phyloP scores from a whole-genome alignment of 2,888 invertebrate species.

The Oscheius sp. region DNA sequence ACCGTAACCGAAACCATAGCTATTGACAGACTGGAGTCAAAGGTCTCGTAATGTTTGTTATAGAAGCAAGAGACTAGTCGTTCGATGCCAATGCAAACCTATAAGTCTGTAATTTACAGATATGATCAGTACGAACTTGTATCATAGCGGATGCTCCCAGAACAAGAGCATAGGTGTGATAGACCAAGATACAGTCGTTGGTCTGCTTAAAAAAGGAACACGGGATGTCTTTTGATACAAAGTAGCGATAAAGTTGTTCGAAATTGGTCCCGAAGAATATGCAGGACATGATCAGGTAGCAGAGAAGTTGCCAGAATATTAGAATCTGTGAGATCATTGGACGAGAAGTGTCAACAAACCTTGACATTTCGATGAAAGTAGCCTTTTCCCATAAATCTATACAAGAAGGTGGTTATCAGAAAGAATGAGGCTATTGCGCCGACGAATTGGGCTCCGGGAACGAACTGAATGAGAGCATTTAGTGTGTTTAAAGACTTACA shows the following conservation, averaged over 20 bases:
- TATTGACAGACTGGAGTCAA: neutral
- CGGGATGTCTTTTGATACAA: neutral
- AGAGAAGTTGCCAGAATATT: conserved; percentile 11
- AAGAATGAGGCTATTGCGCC: neutral
- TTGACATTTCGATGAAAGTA: conserved; percentile 12
- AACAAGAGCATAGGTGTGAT: neutral
- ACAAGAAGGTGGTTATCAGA: neutral
- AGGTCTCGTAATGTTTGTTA: conserved; percentile 7
- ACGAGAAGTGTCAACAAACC: neutral
- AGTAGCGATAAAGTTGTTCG: conserved; percentile 1
- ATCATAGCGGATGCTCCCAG: neutral
- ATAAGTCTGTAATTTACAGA: neutral
- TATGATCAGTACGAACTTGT: neutral
- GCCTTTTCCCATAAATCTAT: conserved; percentile 6
- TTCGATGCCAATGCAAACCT: conserved; percentile 1
- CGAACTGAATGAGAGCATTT: neutral
- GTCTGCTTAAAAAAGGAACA: conserved; percentile 1
- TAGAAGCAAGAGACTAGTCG: neutral
- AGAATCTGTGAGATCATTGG: neutral
- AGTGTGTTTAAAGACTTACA: neutral
- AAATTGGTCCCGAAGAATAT: neutral
- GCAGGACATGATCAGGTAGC: conserved; percentile 1
- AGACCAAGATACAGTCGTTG: neutral
- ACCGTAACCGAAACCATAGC: neutral
- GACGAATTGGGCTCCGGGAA: conserved; percentile 16